These are phyloP conservation scores for Smittia aterrima DNA, from an alignment of 2,888 invertebrate species.

Conservation along the genomic window DNA sequence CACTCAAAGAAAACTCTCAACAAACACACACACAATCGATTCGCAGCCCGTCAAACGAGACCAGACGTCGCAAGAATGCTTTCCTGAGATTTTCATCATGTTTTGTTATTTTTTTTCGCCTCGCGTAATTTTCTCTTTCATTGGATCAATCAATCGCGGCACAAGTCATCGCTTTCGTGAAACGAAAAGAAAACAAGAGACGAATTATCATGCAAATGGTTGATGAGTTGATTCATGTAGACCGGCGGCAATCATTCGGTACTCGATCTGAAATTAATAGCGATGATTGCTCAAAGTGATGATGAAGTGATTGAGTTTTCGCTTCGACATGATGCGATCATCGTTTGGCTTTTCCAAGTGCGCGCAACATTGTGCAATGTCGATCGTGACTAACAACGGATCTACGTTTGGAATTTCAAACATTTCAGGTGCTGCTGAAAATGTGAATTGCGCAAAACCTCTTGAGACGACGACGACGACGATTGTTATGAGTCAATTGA, in stretches of 20 bases:
- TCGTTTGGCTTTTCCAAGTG: background rate
- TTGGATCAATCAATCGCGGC: constrained; percentile 5
- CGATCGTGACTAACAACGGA: constrained; percentile 10
- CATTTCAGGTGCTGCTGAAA: background rate
- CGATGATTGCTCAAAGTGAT: background rate
- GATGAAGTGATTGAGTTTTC: background rate
- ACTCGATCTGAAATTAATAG: background rate
- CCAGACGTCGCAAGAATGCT: constrained; percentile 31
- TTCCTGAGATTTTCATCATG: constrained; percentile 14
- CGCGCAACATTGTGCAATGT: constrained; percentile 11
- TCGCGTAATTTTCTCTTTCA: constrained; percentile 25
- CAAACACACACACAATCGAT: background rate
- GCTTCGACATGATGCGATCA: too few species aligned
- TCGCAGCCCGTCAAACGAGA: constrained; percentile 11
- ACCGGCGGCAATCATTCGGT: background rate
- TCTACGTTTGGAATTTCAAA: constrained; percentile 29
- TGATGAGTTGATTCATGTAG: constrained; percentile 4
- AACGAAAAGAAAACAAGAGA: background rate
- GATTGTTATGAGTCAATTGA: constrained; percentile 15
- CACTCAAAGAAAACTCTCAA: background rate
- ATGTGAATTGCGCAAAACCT: constrained; percentile 30
- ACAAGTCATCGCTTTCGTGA: background rate
- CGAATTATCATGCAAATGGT: constrained; percentile 3
- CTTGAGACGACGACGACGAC: background rate
- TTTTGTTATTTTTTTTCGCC: background rate